Percentiles rank a stretch among this genome's conserved stretches.
These are phyloP conservation scores for Hippolais icterina DNA, from an alignment of 2,113 vertebrate genomes.

Conservation along the genomic window DNA sequence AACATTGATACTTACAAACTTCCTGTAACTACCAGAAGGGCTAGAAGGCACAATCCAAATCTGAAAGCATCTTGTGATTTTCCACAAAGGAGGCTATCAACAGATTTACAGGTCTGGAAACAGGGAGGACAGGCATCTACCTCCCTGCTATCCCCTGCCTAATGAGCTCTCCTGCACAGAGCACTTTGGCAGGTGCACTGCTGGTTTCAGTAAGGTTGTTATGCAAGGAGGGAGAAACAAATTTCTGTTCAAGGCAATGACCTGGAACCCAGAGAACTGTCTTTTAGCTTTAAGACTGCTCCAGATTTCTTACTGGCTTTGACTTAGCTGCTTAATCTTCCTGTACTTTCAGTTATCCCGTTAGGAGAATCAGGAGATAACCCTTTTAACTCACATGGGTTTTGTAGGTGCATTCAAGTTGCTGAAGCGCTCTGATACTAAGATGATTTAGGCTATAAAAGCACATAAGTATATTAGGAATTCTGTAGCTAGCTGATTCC, in stretches of 20 bases:
- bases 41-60: not conserved
- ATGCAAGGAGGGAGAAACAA: not conserved
- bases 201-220: not conserved
- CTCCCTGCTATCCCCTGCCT: not conserved
- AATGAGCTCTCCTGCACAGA: not conserved
- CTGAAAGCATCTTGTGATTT: not conserved
- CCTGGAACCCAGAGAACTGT: not conserved
- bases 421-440: constrained; percentile 28
- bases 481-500: constrained; percentile 10
- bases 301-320: not conserved
- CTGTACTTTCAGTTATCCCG: not conserved
- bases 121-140: not conserved
- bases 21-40: not conserved
- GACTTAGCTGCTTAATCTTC: constrained; percentile 8
- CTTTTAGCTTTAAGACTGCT: not conserved
- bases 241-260: not conserved
- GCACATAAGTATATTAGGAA: constrained; percentile 19
- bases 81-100: not conserved
- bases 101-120: not conserved
- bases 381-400: constrained; percentile 8
- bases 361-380: constrained; percentile 39
- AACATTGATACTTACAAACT: not conserved
- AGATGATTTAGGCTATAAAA: constrained; percentile 39
- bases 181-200: not conserved
- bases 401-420: constrained; percentile 20